Conservation (phyloP, 1,140 invertebrate genomes). For the Drosophila pseudoananassae region DNA sequence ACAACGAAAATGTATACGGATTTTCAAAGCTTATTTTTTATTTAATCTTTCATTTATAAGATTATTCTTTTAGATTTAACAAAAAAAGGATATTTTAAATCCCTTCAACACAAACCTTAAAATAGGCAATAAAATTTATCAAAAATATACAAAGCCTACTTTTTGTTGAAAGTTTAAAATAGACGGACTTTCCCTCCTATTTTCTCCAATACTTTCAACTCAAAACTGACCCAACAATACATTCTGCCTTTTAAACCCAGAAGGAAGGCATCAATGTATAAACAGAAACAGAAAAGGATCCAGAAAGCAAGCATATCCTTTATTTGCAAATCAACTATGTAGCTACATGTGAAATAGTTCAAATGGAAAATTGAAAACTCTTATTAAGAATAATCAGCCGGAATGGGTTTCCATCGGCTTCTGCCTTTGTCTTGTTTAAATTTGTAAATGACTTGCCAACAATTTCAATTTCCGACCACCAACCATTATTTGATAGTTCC, state of each 20-base stretch:
- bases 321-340: too few species aligned
- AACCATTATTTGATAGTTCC: constrained; percentile 1
- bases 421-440: neutral
- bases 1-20: too few species aligned
- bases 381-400: too few species aligned
- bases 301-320: too few species aligned
- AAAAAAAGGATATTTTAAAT: too few species aligned
- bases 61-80: too few species aligned
- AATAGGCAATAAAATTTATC: neutral
- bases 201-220: neutral
- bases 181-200: neutral
- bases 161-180: too few species aligned
- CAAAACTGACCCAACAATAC: constrained; percentile 24
- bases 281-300: neutral
- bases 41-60: too few species aligned
- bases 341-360: too few species aligned
- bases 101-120: too few species aligned
- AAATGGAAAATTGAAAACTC: neutral
- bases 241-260: neutral
- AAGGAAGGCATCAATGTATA: neutral
- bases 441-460: neutral
- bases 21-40: too few species aligned
- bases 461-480: neutral
- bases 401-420: too few species aligned
- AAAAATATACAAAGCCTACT: neutral